Percentiles rank a stretch among this genome's conserved stretches.
Evolutionary conservation across 2,797 vertebrate species (phyloP).

Genomic region (Alfaro cultratus): DNA sequence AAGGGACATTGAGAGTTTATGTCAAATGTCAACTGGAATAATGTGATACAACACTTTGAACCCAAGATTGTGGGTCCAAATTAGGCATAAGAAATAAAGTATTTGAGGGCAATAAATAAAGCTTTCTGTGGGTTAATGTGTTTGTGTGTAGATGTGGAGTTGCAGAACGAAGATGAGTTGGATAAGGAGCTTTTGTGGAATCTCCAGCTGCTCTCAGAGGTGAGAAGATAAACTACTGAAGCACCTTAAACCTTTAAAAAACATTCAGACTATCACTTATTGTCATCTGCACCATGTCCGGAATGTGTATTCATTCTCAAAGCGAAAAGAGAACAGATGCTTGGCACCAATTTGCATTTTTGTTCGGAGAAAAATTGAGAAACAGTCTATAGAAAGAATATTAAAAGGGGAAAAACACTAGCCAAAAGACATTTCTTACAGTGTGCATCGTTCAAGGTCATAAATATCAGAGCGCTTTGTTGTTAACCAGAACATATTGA

Average conservation of each 20-base stretch:
- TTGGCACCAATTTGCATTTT: neutral
- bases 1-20: neutral
- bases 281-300: neutral
- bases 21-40: neutral
- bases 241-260: slow-evolving; percentile 26
- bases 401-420: slow-evolving; percentile 9
- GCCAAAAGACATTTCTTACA: slow-evolving; percentile 43
- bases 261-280: neutral
- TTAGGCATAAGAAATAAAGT: neutral
- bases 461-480: slow-evolving; percentile 69
- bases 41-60: neutral
- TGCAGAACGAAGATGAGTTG: slow-evolving; percentile 90
- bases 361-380: neutral
- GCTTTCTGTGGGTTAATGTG: slow-evolving; percentile 25
- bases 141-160: slow-evolving; percentile 87
- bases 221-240: slow-evolving; percentile 63
- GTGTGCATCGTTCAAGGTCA: slow-evolving; percentile 19
- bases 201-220: slow-evolving; percentile 97
- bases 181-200: slow-evolving; percentile 98
- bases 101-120: slow-evolving; percentile 33
- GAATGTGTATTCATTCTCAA: neutral
- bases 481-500: slow-evolving; percentile 71
- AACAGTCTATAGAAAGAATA: slow-evolving; percentile 6
- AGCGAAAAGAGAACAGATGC: slow-evolving; percentile 4
- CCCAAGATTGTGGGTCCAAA: neutral